Conservation (phyloP, 2,797 vertebrate genomes). For the Girardinus metallicus region DNA sequence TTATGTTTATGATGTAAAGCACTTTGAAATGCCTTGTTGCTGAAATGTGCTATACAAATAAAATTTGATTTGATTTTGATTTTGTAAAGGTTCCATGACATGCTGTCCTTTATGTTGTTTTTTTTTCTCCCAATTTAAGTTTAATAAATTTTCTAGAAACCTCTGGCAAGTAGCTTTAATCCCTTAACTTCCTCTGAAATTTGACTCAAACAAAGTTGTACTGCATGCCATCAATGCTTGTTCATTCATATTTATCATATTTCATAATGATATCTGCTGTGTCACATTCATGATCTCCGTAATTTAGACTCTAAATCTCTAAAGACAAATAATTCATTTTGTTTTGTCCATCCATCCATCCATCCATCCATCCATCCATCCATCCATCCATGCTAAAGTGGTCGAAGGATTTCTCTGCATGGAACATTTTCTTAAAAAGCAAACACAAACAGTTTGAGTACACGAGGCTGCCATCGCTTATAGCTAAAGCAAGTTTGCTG, state of each 20-base stretch:
- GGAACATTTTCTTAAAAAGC: background rate
- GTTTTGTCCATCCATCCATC: too few species aligned
- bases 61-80: too few species aligned
- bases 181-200: background rate
- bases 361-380: too few species aligned
- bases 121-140: background rate
- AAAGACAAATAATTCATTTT: background rate
- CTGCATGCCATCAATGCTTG: background rate
- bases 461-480: slow-evolving; percentile 8
- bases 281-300: background rate
- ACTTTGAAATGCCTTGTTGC: too few species aligned
- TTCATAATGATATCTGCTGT: background rate
- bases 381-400: too few species aligned
- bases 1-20: too few species aligned
- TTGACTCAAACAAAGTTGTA: background rate
- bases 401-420: background rate
- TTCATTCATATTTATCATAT: background rate
- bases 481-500: slow-evolving; percentile 18
- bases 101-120: background rate
- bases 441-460: background rate
- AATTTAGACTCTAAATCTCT: background rate
- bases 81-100: too few species aligned
- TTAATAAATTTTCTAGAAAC: background rate
- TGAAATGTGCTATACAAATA: too few species aligned
- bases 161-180: background rate